Conservation (phyloP, 2,113 vertebrate species). For the Elachura formosa region DNA sequence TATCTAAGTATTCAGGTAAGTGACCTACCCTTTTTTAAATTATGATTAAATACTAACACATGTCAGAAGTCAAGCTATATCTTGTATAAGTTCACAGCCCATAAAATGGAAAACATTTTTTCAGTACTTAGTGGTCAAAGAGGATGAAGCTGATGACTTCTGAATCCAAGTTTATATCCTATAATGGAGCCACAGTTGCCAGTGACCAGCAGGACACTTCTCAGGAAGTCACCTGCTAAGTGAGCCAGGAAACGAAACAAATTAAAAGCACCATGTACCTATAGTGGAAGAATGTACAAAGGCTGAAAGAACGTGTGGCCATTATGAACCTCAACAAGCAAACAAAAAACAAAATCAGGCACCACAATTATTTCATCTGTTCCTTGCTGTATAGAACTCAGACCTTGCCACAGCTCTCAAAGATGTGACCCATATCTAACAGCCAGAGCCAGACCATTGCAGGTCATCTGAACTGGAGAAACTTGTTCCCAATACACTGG, state of each 20-base stretch:
- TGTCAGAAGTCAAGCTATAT: not conserved
- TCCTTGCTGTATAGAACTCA: not conserved
- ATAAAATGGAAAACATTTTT: not conserved
- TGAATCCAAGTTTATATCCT: not conserved
- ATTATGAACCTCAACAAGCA: not conserved
- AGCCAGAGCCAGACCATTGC: not conserved
- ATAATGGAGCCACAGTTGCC: not conserved
- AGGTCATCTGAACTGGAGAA: not conserved
- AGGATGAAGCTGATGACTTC: not conserved
- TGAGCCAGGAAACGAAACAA: not conserved
- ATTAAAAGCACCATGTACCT: rapidly evolving
- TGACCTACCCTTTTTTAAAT: not conserved
- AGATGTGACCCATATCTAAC: not conserved
- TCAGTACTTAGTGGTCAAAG: not conserved
- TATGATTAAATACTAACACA: not conserved
- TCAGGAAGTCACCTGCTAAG: not conserved
- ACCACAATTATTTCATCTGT: not conserved
- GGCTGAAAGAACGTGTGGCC: not conserved
- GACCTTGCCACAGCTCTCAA: not conserved
- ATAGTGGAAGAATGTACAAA: not conserved
- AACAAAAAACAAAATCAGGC: not conserved
- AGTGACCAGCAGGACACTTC: not conserved
- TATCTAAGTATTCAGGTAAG: not conserved
- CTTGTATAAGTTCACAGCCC: not conserved
- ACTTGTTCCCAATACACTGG: not conserved